phyloP scores from a whole-genome alignment of 2,113 vertebrate species.

The Empidonax alnorum region DNA sequence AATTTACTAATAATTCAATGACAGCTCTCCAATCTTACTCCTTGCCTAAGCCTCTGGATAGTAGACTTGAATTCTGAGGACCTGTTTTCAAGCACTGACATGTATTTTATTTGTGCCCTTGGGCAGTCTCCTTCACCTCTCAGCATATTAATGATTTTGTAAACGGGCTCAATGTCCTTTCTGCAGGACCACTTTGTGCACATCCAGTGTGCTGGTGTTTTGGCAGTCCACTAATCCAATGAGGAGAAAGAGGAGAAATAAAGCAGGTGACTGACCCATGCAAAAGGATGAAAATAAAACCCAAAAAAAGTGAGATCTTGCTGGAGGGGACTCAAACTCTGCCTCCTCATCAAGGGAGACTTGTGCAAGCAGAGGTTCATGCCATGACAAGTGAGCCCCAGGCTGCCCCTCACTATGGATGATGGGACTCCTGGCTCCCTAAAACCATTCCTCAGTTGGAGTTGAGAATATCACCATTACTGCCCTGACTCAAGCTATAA shows the following conservation, averaged over 20 bases:
- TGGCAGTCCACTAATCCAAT: neutral
- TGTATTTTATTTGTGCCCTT: neutral
- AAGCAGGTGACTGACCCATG: neutral
- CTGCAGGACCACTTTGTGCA: neutral
- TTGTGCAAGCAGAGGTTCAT: neutral
- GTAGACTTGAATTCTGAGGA: neutral
- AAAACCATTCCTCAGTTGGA: neutral
- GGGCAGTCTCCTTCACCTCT: neutral
- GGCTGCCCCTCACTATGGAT: fast-evolving
- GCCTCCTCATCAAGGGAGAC: neutral
- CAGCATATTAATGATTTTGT: neutral
- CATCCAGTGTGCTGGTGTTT: neutral
- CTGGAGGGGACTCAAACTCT: neutral
- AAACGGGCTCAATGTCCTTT: neutral
- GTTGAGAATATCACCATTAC: neutral
- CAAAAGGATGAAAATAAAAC: neutral
- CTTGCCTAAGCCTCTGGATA: neutral
- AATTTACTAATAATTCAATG: neutral
- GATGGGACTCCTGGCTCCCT: neutral
- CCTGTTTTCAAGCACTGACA: neutral
- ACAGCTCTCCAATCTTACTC: neutral
- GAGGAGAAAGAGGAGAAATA: neutral
- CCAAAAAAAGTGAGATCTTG: neutral
- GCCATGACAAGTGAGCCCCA: fast-evolving
- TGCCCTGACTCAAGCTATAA: neutral